These are phyloP conservation scores for Pentamera pediparva DNA, from an alignment of 53 echinoderm and acorn worm genomes.

Conservation along the genomic window DNA sequence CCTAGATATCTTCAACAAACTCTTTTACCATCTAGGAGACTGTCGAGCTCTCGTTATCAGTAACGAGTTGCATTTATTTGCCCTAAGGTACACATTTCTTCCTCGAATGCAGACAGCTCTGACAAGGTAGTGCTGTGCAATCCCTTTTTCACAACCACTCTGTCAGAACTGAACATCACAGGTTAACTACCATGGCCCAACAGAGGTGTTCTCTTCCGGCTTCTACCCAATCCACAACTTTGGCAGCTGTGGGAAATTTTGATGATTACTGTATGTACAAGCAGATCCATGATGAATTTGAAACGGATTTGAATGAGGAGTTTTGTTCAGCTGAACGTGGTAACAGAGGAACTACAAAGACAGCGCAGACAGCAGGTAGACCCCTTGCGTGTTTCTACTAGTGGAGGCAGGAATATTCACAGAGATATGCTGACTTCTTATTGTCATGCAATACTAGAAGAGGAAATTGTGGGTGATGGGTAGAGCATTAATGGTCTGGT, in stretches of 20 bases:
- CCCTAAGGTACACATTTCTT: background rate
- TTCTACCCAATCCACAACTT: background rate
- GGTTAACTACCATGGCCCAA: slow-evolving; percentile 32
- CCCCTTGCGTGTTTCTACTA: background rate
- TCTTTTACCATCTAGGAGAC: slow-evolving; percentile 45
- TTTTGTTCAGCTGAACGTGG: background rate
- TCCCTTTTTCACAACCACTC: slow-evolving; percentile 32
- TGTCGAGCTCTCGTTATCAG: background rate
- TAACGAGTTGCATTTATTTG: background rate
- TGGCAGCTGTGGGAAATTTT: background rate
- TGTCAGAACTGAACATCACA: slow-evolving; percentile 16
- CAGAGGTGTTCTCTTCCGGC: slow-evolving; percentile 32
- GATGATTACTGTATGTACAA: background rate
- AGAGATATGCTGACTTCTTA: background rate
- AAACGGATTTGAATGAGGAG: background rate
- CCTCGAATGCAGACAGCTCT: slow-evolving; percentile 10
- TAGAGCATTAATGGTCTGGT: too few species aligned
- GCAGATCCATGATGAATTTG: background rate
- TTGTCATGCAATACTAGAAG: background rate
- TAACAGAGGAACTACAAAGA: background rate
- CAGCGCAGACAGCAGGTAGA: background rate
- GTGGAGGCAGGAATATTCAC: background rate
- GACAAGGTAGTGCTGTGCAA: slow-evolving; percentile 1
- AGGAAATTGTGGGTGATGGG: too few species aligned
- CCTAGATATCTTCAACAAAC: slow-evolving; percentile 15